Conservation (phyloP, 2,113 vertebrate species). For the Percopsis transmontana region DNA sequence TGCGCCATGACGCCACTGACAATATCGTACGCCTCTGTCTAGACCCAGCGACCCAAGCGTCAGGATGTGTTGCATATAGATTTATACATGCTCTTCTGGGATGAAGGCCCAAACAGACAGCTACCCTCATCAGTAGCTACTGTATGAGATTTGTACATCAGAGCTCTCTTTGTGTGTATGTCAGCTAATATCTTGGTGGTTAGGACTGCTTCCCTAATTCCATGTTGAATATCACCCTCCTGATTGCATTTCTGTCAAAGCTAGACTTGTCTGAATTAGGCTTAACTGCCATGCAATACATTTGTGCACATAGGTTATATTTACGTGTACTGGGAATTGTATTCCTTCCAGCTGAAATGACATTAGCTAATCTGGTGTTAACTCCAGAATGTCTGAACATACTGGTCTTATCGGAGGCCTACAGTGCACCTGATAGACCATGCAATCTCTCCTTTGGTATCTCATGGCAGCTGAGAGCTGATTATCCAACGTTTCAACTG, state of each 20-base stretch:
- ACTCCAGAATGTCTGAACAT: not conserved
- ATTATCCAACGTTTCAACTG: too few species aligned
- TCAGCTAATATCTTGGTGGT: not conserved
- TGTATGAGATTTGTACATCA: not conserved
- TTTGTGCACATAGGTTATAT: not conserved
- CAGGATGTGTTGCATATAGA: not conserved
- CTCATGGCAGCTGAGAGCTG: too few species aligned
- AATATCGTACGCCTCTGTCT: slow-evolving; percentile 17
- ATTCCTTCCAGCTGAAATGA: not conserved
- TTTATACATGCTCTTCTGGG: not conserved
- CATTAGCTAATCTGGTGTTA: slow-evolving; percentile 11
- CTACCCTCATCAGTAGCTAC: not conserved
- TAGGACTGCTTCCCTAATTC: not conserved
- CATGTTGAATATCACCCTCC: not conserved
- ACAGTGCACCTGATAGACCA: not conserved
- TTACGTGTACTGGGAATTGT: not conserved
- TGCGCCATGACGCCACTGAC: slow-evolving; percentile 19
- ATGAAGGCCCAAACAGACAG: not conserved
- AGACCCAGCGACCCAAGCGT: slow-evolving; percentile 4
- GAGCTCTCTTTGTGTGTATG: not conserved
- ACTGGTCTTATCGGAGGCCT: not conserved
- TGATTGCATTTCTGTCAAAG: not conserved
- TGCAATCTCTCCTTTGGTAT: not conserved
- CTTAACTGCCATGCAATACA: not conserved
- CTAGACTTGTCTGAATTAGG: not conserved